A percentile compares a stretch with the other conserved stretches of the same genome.
These are phyloP conservation scores for Hybognathus amarus DNA, from an alignment of 2,797 vertebrate genomes.

Conservation along the genomic window DNA sequence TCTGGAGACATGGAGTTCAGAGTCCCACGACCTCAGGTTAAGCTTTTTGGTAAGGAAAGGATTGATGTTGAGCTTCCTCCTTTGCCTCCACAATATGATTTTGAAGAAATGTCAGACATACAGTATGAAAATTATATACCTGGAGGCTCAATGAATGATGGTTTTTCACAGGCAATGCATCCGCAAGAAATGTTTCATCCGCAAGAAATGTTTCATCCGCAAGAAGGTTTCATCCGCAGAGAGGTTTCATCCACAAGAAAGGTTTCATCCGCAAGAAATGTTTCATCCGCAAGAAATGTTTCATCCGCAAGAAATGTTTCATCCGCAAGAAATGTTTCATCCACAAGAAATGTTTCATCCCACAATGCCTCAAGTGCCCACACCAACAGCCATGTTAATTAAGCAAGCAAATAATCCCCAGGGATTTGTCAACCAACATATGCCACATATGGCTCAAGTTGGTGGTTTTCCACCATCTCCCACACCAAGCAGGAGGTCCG, in stretches of 20 bases:
- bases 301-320: too few species aligned
- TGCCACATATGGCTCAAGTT: conserved; percentile 72
- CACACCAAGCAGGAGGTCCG: conserved; percentile 72
- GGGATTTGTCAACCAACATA: conserved; percentile 71
- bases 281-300: too few species aligned
- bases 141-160: conserved; percentile 57
- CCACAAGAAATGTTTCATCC: conserved; percentile 50
- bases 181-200: conserved; percentile 19
- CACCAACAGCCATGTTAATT: conserved; percentile 79
- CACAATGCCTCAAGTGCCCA: conserved; percentile 68
- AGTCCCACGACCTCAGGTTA: conserved; percentile 93
- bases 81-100: conserved; percentile 79
- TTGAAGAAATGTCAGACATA: conserved; percentile 83
- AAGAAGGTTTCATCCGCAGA: too few species aligned
- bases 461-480: conserved; percentile 65
- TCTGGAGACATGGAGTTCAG: conserved; percentile 82
- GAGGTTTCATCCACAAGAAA: too few species aligned
- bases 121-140: conserved; percentile 78
- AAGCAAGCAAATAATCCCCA: conserved; percentile 69
- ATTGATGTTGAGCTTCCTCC: conserved; percentile 85
- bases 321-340: background rate
- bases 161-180: conserved; percentile 60
- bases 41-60: conserved; percentile 89
- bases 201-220: too few species aligned
- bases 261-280: too few species aligned